phyloP scores from a whole-genome alignment of 1,140 invertebrate genomes.

The Nephotettix cincticeps region DNA sequence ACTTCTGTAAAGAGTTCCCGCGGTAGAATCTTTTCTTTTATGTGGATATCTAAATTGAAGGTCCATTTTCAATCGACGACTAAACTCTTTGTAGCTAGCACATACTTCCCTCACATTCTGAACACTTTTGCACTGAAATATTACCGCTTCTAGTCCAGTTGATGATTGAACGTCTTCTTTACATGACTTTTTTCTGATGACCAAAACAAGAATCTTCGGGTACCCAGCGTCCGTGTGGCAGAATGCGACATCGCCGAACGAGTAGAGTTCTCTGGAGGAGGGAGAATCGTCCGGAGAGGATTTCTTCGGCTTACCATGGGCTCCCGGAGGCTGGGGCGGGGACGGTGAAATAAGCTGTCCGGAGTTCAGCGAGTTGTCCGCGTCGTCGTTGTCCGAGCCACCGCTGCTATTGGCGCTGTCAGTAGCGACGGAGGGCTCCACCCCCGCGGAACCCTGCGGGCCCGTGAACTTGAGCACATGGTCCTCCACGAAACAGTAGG shows the following conservation, averaged over 20 bases:
- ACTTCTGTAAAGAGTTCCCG: not conserved
- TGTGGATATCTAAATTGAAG: conserved; percentile 2
- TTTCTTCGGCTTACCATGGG: not conserved
- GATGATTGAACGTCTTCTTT: not conserved
- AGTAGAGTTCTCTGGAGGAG: conserved; percentile 29
- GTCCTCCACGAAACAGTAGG: conserved; percentile 32
- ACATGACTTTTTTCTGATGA: conserved; percentile 34
- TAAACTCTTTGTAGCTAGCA: conserved; percentile 36
- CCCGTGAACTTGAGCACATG: conserved; percentile 20
- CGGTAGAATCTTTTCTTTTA: not conserved
- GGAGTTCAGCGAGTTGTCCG: conserved; percentile 23
- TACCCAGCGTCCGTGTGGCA: conserved; percentile 39
- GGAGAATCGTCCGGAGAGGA: not conserved
- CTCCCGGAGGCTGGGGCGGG: not conserved
- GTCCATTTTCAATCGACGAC: conserved; percentile 32
- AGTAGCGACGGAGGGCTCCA: conserved; percentile 17
- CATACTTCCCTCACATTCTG: conserved; percentile 33
- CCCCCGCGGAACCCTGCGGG: too few relatives aligned
- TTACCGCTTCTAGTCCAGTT: conserved; percentile 37
- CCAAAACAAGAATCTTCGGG: conserved; percentile 38
- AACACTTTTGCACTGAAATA: conserved; percentile 28
- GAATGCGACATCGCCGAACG: conserved; percentile 39
- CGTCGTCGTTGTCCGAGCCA: conserved; percentile 40
- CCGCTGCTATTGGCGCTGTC: conserved; percentile 41
- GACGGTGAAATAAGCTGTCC: not conserved